Percentiles rank a stretch among this genome's conserved stretches.
phyloP scores from a whole-genome alignment of 2,113 vertebrate species.

The Neogale vison region DNA sequence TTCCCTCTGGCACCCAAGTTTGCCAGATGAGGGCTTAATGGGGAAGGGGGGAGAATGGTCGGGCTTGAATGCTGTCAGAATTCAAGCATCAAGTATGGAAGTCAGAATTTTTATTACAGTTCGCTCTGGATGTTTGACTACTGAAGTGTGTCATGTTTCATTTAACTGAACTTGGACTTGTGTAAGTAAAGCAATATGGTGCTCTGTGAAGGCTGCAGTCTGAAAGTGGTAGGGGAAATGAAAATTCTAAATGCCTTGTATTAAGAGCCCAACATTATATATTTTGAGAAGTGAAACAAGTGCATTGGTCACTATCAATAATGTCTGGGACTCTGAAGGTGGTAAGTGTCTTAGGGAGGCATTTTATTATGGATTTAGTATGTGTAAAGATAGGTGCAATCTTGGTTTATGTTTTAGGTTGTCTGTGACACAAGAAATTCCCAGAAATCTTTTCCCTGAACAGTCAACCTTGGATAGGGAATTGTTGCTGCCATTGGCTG shows the following conservation, averaged over 20 bases:
- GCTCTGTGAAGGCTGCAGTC: background rate
- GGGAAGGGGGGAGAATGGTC: accelerated
- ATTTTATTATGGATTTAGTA: background rate
- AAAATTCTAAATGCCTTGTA: background rate
- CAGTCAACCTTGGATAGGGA: background rate
- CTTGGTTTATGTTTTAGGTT: background rate
- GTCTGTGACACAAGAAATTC: background rate
- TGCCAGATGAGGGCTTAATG: background rate
- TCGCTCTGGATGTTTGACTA: background rate
- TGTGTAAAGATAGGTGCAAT: background rate
- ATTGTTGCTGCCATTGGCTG: background rate
- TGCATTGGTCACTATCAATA: background rate
- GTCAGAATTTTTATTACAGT: background rate
- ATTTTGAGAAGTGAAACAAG: background rate
- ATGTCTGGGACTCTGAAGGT: background rate
- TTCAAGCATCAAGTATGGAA: background rate
- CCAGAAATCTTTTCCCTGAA: background rate
- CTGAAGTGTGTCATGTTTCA: background rate
- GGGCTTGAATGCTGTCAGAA: background rate
- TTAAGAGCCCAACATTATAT: accelerated
- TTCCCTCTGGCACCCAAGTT: background rate
- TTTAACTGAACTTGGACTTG: background rate
- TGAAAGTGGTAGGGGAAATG: background rate
- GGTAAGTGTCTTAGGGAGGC: background rate
- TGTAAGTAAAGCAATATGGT: background rate